phyloP scores from a whole-genome alignment of 37 sponge, comb jelly and placozoan genomes.

The Haliclona indistincta region DNA sequence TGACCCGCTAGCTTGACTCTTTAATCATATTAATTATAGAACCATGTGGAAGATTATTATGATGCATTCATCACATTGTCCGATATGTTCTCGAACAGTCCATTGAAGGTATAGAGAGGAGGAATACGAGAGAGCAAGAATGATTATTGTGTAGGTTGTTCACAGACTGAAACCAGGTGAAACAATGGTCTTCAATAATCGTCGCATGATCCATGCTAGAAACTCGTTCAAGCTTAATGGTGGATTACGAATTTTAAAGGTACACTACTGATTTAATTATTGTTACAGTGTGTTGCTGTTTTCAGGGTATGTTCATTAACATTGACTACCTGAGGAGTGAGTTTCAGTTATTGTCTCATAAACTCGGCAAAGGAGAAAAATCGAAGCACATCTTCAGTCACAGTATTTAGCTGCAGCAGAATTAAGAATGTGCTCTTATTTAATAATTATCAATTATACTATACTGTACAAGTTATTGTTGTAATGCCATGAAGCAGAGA shows the following conservation, averaged over 20 bases:
- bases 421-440: too few species aligned
- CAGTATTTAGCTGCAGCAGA: too few species aligned
- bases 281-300: background rate
- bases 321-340: conserved; percentile 75
- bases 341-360: conserved; percentile 17
- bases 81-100: background rate
- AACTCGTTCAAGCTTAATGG: conserved; percentile 49
- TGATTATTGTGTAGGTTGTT: background rate
- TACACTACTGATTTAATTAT: background rate
- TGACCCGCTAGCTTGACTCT: too few species aligned
- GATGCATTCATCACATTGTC: conserved; percentile 3
- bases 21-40: too few species aligned
- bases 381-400: conserved; percentile 34
- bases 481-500: too few species aligned
- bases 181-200: conserved; percentile 55
- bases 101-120: background rate
- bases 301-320: conserved; percentile 60
- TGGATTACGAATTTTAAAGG: conserved; percentile 18
- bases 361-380: conserved; percentile 7
- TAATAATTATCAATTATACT: too few species aligned
- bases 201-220: conserved; percentile 57
- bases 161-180: conserved; percentile 63
- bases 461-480: too few species aligned
- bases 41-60: conserved; percentile 1
- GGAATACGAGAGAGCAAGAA: too few species aligned